These are phyloP conservation scores for Hemistola chrysoprasaria DNA, from an alignment of 2,888 invertebrate genomes.

Conservation along the genomic window DNA sequence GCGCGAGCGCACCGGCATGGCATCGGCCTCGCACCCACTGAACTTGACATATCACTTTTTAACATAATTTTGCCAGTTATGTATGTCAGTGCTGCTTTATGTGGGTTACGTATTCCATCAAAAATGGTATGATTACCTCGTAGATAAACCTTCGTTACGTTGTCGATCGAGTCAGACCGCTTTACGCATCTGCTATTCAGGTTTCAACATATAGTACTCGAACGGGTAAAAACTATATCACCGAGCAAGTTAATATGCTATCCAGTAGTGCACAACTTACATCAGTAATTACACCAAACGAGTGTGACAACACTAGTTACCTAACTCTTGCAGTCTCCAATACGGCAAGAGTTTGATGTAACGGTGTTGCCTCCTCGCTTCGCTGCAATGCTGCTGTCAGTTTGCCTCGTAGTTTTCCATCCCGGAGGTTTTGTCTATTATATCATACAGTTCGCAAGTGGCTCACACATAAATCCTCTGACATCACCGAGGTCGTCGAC, in stretches of 20 bases:
- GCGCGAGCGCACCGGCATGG: slow-evolving; percentile 54
- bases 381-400: slow-evolving; percentile 43
- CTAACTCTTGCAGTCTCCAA: slow-evolving; percentile 64
- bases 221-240: slow-evolving; percentile 14
- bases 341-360: slow-evolving; percentile 60
- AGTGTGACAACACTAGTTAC: slow-evolving; percentile 75
- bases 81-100: slow-evolving; percentile 48
- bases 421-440: slow-evolving; percentile 46
- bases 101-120: slow-evolving; percentile 35
- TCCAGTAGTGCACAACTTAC: slow-evolving; percentile 49
- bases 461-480: slow-evolving; percentile 52
- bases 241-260: slow-evolving; percentile 29
- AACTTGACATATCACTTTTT: slow-evolving; percentile 75
- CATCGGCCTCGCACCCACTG: slow-evolving; percentile 67
- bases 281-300: slow-evolving; percentile 69
- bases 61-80: slow-evolving; percentile 59
- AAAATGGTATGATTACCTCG: slow-evolving; percentile 15
- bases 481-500: slow-evolving; percentile 71
- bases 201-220: slow-evolving; percentile 17
- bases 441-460: slow-evolving; percentile 47
- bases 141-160: slow-evolving; percentile 1
- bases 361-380: slow-evolving; percentile 46
- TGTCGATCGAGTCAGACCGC: slow-evolving; percentile 5
- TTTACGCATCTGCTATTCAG: slow-evolving; percentile 28
- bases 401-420: slow-evolving; percentile 54